phyloP scores from a whole-genome alignment of 2,113 vertebrate species.

The Gallinago undulata region DNA sequence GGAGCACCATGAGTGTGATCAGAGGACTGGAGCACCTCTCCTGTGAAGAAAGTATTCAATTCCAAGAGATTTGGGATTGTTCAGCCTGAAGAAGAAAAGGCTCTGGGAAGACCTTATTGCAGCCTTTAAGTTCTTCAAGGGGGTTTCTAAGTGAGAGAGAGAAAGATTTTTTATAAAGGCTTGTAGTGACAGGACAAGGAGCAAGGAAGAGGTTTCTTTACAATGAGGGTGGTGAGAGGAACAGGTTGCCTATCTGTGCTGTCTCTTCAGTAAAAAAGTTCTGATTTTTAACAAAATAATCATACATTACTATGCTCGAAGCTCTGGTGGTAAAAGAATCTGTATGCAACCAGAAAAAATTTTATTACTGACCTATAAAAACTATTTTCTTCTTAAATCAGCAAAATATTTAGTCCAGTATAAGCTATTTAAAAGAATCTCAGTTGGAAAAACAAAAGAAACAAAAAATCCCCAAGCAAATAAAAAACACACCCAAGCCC shows the following conservation, averaged over 20 bases:
- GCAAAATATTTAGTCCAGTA: neutral
- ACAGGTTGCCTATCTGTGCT: neutral
- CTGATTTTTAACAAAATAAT: neutral
- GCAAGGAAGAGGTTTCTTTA: neutral
- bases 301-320: neutral
- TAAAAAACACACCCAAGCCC: neutral
- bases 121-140: neutral
- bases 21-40: neutral
- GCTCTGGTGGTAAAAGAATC: neutral
- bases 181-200: neutral
- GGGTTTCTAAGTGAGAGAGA: neutral
- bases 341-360: neutral
- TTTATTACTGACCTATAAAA: neutral
- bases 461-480: neutral
- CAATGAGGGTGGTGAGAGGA: neutral
- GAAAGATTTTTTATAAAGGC: neutral
- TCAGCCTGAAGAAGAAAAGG: neutral
- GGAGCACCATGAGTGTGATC: neutral
- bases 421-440: neutral
- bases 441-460: neutral
- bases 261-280: neutral
- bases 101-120: neutral
- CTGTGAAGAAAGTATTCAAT: neutral
- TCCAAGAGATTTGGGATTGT: neutral
- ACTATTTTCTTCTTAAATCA: neutral